Conservation (phyloP, 2,797 vertebrate species). For the Schizothorax lantsangensis region DNA sequence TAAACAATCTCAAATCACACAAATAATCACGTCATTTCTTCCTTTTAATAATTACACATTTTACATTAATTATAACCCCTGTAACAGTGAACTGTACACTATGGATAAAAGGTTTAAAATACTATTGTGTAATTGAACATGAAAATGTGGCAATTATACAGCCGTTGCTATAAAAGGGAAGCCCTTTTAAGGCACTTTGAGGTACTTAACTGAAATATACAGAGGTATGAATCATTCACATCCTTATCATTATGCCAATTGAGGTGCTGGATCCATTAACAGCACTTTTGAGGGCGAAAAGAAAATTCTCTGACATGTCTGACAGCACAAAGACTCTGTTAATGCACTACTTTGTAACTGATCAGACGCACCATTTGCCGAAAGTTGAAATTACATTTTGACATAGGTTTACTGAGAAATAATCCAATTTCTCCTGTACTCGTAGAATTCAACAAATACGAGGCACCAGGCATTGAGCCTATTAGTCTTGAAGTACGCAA, state of each 20-base stretch:
- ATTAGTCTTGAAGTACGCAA: background rate
- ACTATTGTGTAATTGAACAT: conserved; percentile 61
- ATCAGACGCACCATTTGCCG: conserved; percentile 53
- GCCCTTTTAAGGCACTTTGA: conserved; percentile 56
- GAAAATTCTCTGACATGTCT: conserved; percentile 53
- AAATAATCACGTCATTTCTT: conserved; percentile 58
- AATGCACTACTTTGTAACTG: conserved; percentile 53
- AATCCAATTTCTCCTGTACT: conserved; percentile 8
- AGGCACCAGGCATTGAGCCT: background rate
- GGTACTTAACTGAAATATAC: conserved; percentile 61
- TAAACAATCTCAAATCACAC: conserved; percentile 54
- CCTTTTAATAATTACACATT: conserved; percentile 44
- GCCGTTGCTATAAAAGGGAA: conserved; percentile 52
- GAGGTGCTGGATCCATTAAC: conserved; percentile 64
- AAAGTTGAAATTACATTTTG: conserved; percentile 50
- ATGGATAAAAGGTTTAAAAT: conserved; percentile 49
- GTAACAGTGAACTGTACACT: conserved; percentile 20
- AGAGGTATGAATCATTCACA: conserved; percentile 60
- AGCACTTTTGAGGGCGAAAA: conserved; percentile 52
- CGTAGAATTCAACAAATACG: conserved; percentile 1
- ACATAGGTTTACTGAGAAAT: conserved; percentile 44
- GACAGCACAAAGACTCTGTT: conserved; percentile 58
- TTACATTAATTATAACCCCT: conserved; percentile 38
- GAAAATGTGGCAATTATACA: conserved; percentile 61
- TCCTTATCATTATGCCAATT: conserved; percentile 60